phyloP scores from a whole-genome alignment of 2,113 vertebrate species.

The Orcinus orca region DNA sequence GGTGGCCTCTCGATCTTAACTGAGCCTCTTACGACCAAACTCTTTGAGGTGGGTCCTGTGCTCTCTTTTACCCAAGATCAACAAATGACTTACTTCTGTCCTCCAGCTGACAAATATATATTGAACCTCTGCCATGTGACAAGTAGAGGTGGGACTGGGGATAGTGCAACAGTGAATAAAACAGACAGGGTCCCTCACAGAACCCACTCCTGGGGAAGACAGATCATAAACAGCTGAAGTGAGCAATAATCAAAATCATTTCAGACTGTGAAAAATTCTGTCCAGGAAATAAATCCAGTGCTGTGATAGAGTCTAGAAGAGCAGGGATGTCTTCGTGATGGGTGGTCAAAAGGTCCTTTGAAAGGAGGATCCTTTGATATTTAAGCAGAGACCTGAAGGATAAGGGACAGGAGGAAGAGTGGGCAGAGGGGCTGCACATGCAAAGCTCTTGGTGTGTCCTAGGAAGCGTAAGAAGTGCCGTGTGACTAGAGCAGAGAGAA shows the following conservation, averaged over 20 bases:
- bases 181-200: background rate
- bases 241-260: background rate
- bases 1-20: background rate
- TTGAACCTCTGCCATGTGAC: background rate
- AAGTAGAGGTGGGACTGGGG: background rate
- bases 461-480: background rate
- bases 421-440: background rate
- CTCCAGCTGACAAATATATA: background rate
- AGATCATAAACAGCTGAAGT: background rate
- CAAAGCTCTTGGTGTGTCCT: background rate
- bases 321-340: background rate
- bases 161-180: background rate
- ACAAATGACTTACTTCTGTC: background rate
- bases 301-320: background rate
- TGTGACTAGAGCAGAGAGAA: background rate
- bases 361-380: background rate
- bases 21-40: background rate
- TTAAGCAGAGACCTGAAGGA: background rate
- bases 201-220: background rate
- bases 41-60: accelerated
- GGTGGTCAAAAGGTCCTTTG: background rate
- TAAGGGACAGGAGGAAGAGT: background rate
- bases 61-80: background rate
- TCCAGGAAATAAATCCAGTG: background rate
- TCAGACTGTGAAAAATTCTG: background rate